These are phyloP conservation scores for Yponomeuta cagnagella DNA, from an alignment of 2,888 invertebrate genomes.

Conservation along the genomic window DNA sequence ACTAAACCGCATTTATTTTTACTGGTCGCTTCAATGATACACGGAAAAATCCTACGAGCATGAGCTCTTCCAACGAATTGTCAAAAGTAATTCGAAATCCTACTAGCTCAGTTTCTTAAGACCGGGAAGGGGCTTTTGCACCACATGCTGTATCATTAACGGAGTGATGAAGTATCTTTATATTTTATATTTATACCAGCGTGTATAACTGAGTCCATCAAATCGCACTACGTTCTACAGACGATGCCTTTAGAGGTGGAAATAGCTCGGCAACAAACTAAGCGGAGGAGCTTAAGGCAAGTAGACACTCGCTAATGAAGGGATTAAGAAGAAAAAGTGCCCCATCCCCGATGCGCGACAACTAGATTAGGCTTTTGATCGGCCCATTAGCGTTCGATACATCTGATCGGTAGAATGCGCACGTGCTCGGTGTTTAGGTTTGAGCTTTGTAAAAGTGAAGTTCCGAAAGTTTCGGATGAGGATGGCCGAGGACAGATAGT, in stretches of 20 bases:
- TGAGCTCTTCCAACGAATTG: too few species aligned
- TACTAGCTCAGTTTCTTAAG: too few species aligned
- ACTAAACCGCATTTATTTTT: too few species aligned
- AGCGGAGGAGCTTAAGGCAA: slow-evolving; percentile 36
- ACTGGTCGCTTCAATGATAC: too few species aligned
- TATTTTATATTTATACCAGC: too few species aligned
- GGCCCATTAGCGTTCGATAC: slow-evolving; percentile 65
- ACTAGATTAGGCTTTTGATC: slow-evolving; percentile 58
- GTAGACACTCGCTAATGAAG: slow-evolving; percentile 55
- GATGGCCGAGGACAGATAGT: too few species aligned
- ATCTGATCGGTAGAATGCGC: slow-evolving; percentile 46
- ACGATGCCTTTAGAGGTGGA: background rate
- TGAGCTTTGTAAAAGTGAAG: background rate
- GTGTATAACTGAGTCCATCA: background rate
- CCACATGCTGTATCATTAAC: too few species aligned
- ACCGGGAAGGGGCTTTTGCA: too few species aligned
- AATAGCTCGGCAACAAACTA: background rate
- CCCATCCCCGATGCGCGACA: slow-evolving; percentile 30
- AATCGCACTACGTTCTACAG: background rate
- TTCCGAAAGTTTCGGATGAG: too few species aligned
- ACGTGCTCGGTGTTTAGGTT: background rate
- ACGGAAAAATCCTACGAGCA: too few species aligned
- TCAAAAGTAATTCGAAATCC: too few species aligned
- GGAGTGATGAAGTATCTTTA: too few species aligned
- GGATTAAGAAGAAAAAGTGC: slow-evolving; percentile 65